Evolutionary conservation across 2,113 vertebrate species (phyloP), one percentile per base, ranked within the genome.

Genomic region (Colistium nudipinnis): DNA sequence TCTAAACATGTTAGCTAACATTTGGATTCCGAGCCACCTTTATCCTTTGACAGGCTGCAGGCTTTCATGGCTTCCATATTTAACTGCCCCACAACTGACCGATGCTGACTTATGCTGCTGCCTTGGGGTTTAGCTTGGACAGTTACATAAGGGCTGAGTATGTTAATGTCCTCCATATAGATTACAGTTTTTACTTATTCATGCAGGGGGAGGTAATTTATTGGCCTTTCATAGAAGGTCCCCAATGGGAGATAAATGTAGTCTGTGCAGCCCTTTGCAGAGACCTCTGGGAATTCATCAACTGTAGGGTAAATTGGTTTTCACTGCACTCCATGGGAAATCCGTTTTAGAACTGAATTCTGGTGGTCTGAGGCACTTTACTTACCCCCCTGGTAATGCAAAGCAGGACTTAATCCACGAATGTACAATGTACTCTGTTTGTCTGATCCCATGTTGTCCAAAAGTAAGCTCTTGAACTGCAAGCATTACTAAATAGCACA

Each of bases 111-210:
- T 62, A 14, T 19, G 28, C 49, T 20, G 62, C 75, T 30, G 78
- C 68, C 64, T 28, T 4, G 55, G 66, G 70, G 60, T 66, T 41
- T 61, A 63, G 53, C 73, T 59, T 0, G 7, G 45, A 72, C 53
- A 19, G 14, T 25, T 55, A 73, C 39, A 60, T 22, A 2, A 35
- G 81, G 60, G 53, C 67, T 63, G 36, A 6, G 39, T 62, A 80
- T 86, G 83, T 65, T 84, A 80, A 88, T 87, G 85, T 67, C 70
- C 20, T 72, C 78, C 13, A 60, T 83, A 85, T 74, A 64, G 79
- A 87, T 87, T 78, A 87, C 76, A 77, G 55, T 80, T 57, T 70
- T 80, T 66, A 81, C 81, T 87, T 81, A 90, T 91, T 86, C 80
- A 84, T 84, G 78, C 78, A 71, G 82, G 65, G 60, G 73, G 80